Evolutionary conservation across 2,888 invertebrate genomes (phyloP), one percentile per base, ranked within the genome.

Genomic region (Drosophila antonietae): DNA sequence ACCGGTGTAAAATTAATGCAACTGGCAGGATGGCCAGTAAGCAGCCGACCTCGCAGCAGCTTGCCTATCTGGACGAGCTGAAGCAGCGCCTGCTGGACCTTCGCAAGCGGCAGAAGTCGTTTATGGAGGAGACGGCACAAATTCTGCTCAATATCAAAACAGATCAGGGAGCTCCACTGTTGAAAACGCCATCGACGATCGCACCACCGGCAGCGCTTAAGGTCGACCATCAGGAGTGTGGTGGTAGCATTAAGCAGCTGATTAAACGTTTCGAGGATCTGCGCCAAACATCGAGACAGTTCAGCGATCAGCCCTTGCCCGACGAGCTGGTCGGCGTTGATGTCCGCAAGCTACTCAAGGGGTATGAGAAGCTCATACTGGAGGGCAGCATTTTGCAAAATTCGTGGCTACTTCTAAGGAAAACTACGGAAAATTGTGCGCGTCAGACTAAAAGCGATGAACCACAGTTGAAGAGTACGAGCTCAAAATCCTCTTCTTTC

Each of bases 51-150:
- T 55, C 53, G 52, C 75, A 81, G 41, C 88, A 85, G 39, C 41
- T 89, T 71, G 89, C 82, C 0, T 85, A 85, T 57, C 68, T 85
- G 37, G 84, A 84, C 41, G 84, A 85, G 64, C 72, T 85, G 33
- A 89, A 85, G 69, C 58, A 72, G 53, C 89, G 88, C 0, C 73
- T 85, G 1, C 59, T 59, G 10, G 69, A 84, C 9, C 46, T 85
- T 37, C 89, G 82, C 0, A 35, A 68, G 12, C 85, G 75, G 0
- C 89, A 89, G 23, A 72, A 75, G 35, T 62, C 65, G 8, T 89
- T 83, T 37, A 84, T 85, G 62, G 68, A 69, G 52, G 68, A 85
- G 52, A 87, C 84, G 0, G 84, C 77, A 18, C 57, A 73, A 18
- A 84, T 89, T 9, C 44, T 85, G 20, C 68, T 61, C 0, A 46